A percentile compares a stretch with the other conserved stretches of the same genome.
phyloP scores from a whole-genome alignment of 2,113 vertebrate genomes.

The Dipodomys spectabilis region DNA sequence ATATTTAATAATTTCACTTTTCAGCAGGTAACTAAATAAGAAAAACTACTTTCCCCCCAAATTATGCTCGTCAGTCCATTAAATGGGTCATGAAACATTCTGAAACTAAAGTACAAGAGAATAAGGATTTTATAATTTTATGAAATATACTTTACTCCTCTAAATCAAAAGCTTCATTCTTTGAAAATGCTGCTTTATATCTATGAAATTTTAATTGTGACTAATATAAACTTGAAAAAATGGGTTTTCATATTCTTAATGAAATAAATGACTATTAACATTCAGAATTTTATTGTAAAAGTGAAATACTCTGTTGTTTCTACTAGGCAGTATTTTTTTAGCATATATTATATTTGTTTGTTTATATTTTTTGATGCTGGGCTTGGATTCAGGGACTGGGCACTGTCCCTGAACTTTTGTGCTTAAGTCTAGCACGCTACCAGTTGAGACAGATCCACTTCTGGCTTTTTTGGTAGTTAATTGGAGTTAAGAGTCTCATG shows the following conservation, averaged over 20 bases:
- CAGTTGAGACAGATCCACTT: too few relatives aligned
- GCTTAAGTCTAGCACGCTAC: too few relatives aligned
- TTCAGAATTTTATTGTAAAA: slow-evolving; percentile 23
- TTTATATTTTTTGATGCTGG: too few relatives aligned
- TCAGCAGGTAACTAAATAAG: background rate
- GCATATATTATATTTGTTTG: background rate
- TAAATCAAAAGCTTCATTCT: slow-evolving; percentile 25
- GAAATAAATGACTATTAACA: background rate
- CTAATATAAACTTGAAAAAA: background rate
- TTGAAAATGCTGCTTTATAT: slow-evolving; percentile 4
- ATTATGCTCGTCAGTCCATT: background rate
- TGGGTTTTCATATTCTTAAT: background rate
- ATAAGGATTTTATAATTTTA: slow-evolving; percentile 17
- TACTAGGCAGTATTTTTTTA: background rate
- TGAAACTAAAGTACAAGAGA: slow-evolving; percentile 45
- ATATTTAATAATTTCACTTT: background rate
- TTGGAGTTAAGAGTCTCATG: too few relatives aligned
- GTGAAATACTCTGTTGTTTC: background rate
- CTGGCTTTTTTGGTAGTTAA: too few relatives aligned
- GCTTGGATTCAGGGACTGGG: too few relatives aligned
- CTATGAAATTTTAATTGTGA: slow-evolving; percentile 40
- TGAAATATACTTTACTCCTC: slow-evolving; percentile 5
- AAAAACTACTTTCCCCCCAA: background rate
- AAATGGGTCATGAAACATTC: slow-evolving; percentile 12
- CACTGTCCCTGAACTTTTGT: too few relatives aligned